phyloP scores from a whole-genome alignment of 2,888 invertebrate genomes.

The Aphodius granarius region DNA sequence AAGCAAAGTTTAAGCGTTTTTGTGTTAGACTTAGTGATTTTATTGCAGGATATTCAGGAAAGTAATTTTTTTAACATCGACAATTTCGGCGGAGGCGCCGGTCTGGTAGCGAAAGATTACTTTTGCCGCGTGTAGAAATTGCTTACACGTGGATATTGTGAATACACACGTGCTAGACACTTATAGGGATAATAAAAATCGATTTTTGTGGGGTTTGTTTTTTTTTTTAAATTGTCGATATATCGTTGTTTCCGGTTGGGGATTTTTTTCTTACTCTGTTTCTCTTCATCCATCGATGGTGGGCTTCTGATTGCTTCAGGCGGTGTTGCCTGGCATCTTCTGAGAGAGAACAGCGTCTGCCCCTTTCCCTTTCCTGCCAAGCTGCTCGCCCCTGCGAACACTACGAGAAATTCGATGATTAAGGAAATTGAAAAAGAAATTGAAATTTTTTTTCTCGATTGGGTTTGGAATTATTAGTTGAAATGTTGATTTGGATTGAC shows the following conservation, averaged over 20 bases:
- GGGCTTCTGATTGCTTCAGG: conserved; percentile 63
- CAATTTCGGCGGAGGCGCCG: too few relatives aligned
- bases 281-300: conserved; percentile 82
- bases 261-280: conserved; percentile 80
- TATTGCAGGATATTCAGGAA: too few relatives aligned
- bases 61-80: too few relatives aligned
- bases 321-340: conserved; percentile 66
- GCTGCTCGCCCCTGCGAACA: conserved; percentile 83
- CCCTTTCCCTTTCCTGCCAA: conserved; percentile 71
- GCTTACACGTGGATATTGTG: too few relatives aligned
- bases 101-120: too few relatives aligned
- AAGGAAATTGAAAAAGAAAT: neutral
- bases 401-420: conserved; percentile 51
- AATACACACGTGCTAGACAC: too few relatives aligned
- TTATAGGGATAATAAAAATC: too few relatives aligned
- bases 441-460: too few relatives aligned
- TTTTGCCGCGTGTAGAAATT: too few relatives aligned
- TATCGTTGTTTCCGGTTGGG: too few relatives aligned
- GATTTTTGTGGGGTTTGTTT: too few relatives aligned
- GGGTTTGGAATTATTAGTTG: neutral
- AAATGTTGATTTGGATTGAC: neutral
- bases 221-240: neutral
- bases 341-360: conserved; percentile 67
- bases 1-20: neutral
- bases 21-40: neutral